A percentile compares a stretch with the other conserved stretches of the same genome.
phyloP scores from a whole-genome alignment of 2,797 vertebrate species.

The Jordanella pulchra region DNA sequence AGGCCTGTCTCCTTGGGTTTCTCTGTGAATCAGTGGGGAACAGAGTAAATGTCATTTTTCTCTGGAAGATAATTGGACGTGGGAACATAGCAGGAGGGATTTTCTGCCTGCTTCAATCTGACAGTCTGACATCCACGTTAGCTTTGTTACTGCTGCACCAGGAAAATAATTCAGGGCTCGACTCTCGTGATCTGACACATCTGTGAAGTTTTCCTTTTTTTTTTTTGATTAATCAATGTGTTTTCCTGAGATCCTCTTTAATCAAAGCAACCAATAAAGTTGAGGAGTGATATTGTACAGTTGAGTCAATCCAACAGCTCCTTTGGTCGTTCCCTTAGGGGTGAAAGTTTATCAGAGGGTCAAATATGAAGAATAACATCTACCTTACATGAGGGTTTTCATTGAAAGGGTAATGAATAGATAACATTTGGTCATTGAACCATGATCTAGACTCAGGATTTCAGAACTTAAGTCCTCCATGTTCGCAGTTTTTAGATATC shows the following conservation, averaged over 20 bases:
- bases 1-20: constrained; percentile 42
- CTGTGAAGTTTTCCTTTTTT: constrained; percentile 7
- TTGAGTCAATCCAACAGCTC: not conserved
- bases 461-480: not conserved
- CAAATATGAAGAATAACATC: constrained; percentile 13
- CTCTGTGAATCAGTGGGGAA: constrained; percentile 41
- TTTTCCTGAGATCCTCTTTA: constrained; percentile 36
- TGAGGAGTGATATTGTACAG: constrained; percentile 42
- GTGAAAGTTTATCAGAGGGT: constrained; percentile 26
- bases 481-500: too few relatives aligned
- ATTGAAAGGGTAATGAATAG: not conserved
- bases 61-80: constrained; percentile 68
- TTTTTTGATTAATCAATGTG: constrained; percentile 2
- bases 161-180: constrained; percentile 34
- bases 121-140: constrained; percentile 63
- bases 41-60: constrained; percentile 60
- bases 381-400: not conserved
- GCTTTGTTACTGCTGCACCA: constrained; percentile 4
- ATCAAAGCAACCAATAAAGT: constrained; percentile 56
- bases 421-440: not conserved
- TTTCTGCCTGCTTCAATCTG: constrained; percentile 42
- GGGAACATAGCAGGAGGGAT: constrained; percentile 50
- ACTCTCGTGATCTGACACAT: constrained; percentile 41
- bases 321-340: constrained; percentile 3
- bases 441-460: not conserved